phyloP scores from a whole-genome alignment of 2,888 invertebrate genomes.

The Ormyrus pomaceus region DNA sequence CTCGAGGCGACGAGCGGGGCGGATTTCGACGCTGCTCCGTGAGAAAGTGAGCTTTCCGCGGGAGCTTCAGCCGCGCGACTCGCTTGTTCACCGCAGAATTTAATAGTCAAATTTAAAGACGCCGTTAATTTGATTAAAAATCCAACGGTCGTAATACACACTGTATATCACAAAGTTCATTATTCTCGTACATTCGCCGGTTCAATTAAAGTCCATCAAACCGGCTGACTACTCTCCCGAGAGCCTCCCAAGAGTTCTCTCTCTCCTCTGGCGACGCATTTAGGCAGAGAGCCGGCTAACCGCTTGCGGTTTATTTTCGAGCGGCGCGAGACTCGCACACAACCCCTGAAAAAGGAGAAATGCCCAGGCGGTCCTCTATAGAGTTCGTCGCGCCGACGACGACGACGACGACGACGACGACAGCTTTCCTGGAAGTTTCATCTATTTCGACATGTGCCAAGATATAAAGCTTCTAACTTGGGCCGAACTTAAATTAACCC shows the following conservation, averaged over 20 bases:
- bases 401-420: conserved; percentile 7
- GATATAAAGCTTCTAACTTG: conserved; percentile 10
- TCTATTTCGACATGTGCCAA: conserved; percentile 52
- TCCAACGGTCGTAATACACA: no score
- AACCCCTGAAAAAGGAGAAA: conserved; percentile 53
- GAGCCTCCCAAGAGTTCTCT: not conserved
- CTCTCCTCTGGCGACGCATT: conserved; percentile 41
- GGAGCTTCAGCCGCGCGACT: not conserved
- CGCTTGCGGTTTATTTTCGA: conserved; percentile 55
- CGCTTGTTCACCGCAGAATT: not conserved
- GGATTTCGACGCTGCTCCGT: not conserved
- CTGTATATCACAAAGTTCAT: no score
- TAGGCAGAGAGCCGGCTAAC: conserved; percentile 27
- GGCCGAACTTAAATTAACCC: conserved; percentile 15
- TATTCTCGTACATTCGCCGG: conserved; percentile 7
- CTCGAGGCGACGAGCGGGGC: not conserved
- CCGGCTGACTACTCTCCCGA: not conserved
- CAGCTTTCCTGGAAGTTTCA: conserved; percentile 53
- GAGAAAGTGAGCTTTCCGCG: not conserved
- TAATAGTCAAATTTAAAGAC: conserved; percentile 1
- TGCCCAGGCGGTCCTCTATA: not conserved
- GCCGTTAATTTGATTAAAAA: no score
- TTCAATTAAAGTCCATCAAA: conserved; percentile 49
- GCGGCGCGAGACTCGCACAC: conserved; percentile 12
- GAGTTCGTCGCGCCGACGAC: conserved; percentile 44